Conservation (phyloP, 1,140 invertebrate species). For the Drosophila repletoides region DNA sequence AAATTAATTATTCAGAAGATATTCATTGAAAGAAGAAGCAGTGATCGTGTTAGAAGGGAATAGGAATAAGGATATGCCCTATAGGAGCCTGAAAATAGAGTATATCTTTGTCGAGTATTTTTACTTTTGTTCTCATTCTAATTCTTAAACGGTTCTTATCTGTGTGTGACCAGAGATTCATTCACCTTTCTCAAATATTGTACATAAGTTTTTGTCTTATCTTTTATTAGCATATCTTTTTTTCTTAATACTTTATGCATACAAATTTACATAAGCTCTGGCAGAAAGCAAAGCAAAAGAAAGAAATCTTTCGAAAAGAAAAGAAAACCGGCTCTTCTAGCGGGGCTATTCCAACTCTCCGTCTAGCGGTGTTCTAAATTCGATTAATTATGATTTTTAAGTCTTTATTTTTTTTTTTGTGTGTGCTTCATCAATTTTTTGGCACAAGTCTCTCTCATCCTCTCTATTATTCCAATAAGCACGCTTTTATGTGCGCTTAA, state of each 20-base stretch:
- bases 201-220: conserved; percentile 39
- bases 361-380: conserved; percentile 70
- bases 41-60: no score
- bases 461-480: no score
- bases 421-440: conserved; percentile 26
- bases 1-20: no score
- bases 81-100: no score
- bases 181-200: conserved; percentile 64
- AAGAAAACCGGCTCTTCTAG: conserved; percentile 44
- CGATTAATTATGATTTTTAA: conserved; percentile 70
- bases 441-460: conserved; percentile 24
- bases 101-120: no score
- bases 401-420: conserved; percentile 8
- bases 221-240: conserved; percentile 55
- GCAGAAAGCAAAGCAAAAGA: conserved; percentile 24
- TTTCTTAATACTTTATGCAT: background rate
- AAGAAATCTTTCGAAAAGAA: conserved; percentile 48
- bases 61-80: no score
- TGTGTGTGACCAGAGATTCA: conserved; percentile 55
- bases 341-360: no score
- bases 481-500: conserved; percentile 50
- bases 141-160: conserved; percentile 56
- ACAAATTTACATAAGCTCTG: conserved; percentile 56
- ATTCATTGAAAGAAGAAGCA: no score
- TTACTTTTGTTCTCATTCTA: conserved; percentile 1